A percentile compares a stretch with the other conserved stretches of the same genome.
phyloP scores from a whole-genome alignment of 2,113 vertebrate genomes.

The Myrmecophaga tridactyla region DNA sequence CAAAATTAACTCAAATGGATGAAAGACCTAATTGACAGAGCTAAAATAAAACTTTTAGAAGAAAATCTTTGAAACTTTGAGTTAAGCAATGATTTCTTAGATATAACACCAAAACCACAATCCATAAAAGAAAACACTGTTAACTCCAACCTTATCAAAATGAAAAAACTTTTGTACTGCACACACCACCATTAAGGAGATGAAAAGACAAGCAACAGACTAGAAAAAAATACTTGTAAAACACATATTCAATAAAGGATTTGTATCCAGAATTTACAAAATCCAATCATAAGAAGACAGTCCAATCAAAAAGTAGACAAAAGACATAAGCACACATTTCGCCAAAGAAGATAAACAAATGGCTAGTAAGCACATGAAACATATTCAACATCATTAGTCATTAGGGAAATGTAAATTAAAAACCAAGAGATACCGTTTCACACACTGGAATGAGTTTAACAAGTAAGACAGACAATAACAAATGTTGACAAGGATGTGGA shows the following conservation, averaged over 20 bases:
- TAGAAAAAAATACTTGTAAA: background rate
- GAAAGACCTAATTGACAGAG: background rate
- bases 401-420: background rate
- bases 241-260: slow-evolving; percentile 14
- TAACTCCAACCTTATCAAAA: background rate
- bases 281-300: background rate
- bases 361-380: background rate
- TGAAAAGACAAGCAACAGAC: background rate
- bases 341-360: background rate
- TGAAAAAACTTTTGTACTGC: background rate
- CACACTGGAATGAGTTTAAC: background rate
- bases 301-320: background rate
- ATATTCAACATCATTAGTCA: background rate
- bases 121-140: background rate
- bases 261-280: background rate
- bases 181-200: background rate
- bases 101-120: background rate
- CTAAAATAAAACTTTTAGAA: background rate
- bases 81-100: background rate
- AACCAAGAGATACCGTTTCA: background rate
- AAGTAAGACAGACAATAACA: background rate
- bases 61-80: background rate
- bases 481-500: background rate
- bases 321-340: background rate
- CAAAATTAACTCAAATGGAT: background rate